Base-by-base conservation (phyloP, 2,113 vertebrate species). In the Nibea coibor region DNA sequence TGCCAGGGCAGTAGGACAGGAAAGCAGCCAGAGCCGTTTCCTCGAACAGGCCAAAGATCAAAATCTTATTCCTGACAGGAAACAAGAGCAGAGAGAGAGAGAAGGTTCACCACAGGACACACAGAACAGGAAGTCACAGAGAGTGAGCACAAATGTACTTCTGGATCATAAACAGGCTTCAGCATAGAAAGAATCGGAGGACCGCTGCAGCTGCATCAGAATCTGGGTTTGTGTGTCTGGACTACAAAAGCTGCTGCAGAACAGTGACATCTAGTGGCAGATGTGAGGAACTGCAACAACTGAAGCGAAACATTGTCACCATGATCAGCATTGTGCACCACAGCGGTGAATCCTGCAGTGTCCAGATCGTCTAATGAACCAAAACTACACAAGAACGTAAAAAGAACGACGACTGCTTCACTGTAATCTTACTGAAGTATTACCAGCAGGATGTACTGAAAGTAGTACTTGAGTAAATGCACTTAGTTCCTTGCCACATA, bases 1-100 rank as follows among this genome's bases (percentile, higher is more conserved):
- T 95, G 15, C 90, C 95, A 0, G 94, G 95, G 85, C 93, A 93
- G 81, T 95, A 94, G 22, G 96, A 95, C 64, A 95, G 88, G 87
- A 96, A 93, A 0, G 95, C 95, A 42, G 95, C 94, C 42, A 93
- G 76, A n/a, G 93, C 93, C 0, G 96, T 96, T 88, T 94, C 95
- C 91, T 84, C 95, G 87, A 95, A 95, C 80, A 94, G 88, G 61
- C 92, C 94, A 51, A 95, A 96, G 90, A 95, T 95, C 93, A 78
- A 92, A 88, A 91, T 95, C 93, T 95, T 97, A 91, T 94, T 94
- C 92, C 96, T 97, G 84, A 0, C 3, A 20, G 43, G 75, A 12
- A 64, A 59, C 10, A 31, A 43, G 53, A 2, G 19, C 7, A 66
- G 15, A 26, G 4, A 31, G 31, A 68, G 35, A 35, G 56, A 26